Evolutionary conservation across 2,797 vertebrate species (phyloP), one percentile per base, ranked within the genome.

Genomic region (Cygnus olor): DNA sequence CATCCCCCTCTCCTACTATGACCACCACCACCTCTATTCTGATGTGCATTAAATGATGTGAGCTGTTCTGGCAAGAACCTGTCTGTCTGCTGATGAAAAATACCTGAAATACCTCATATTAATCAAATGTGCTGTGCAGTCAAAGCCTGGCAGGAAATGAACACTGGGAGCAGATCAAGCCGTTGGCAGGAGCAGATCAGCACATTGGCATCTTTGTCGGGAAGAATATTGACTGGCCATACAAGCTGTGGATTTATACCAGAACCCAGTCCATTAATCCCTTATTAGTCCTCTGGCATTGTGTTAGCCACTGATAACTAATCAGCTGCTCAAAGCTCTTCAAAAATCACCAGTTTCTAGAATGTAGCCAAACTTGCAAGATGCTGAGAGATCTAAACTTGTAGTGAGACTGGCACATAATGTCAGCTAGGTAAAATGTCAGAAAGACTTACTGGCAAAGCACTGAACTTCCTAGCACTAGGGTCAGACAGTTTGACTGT

Each of bases 81-180:
- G 94, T 96, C 94, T 96, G 91, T 96, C 96, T 92, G 94, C 56
- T 90, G 92, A 95, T 96, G 90, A 96, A 95, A 96, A 96, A 95
- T 95, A 91, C 93, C 87, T 89, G 80, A 60, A 94, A 74, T 58
- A 85, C 87, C 79, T 89, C 72, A 2, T 42, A 73, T 94, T 97
- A 96, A 96, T 95, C 93, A 95, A 83, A 34, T 0, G 42, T 93
- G 84, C 68, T 47, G 10, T 36, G 79, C 83, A 94, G 88, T 66
- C 86, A 88, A 40, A 92, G 11, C 83, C 94, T 92, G 86, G 90
- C 90, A 96, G 93, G 88, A 85, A 93, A 95, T 73, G 92, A 95
- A 17, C 51, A 2, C 81, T 1, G 11, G 90, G 94, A 96, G 87
- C 93, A 70, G 72, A 73, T 93, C 86, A 92, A 12, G 79, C 82